Percentiles rank a stretch among this genome's conserved stretches.
These are phyloP conservation scores for Polylopha cassiicola DNA, from an alignment of 2,888 invertebrate species.

Conservation along the genomic window DNA sequence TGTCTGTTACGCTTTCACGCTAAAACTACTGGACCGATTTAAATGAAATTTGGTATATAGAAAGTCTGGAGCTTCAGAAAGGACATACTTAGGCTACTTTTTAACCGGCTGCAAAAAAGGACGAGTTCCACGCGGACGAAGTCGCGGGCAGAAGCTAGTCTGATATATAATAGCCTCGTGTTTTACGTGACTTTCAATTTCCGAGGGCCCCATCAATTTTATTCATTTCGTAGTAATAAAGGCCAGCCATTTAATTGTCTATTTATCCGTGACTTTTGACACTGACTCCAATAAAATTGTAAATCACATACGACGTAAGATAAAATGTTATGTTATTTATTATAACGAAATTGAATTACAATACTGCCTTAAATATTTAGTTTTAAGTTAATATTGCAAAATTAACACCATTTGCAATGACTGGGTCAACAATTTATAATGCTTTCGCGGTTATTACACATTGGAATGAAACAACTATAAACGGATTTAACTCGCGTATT, in stretches of 20 bases:
- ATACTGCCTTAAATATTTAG: constrained; percentile 6
- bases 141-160: constrained; percentile 27
- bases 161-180: too few species aligned
- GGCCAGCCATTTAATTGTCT: constrained; percentile 7
- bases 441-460: too few species aligned
- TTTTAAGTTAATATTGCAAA: constrained; percentile 20
- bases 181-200: too few species aligned
- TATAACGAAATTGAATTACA: constrained; percentile 2
- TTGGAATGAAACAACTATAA: too few species aligned
- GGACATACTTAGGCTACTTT: constrained; percentile 13
- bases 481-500: too few species aligned
- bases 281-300: background rate
- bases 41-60: too few species aligned
- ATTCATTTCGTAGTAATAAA: constrained; percentile 7
- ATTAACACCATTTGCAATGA: constrained; percentile 13
- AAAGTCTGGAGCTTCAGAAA: too few species aligned
- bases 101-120: constrained; percentile 19
- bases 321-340: constrained; percentile 13
- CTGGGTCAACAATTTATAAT: constrained; percentile 20
- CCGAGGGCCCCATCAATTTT: background rate
- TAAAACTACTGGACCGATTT: too few species aligned
- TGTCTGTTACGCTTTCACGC: too few species aligned
- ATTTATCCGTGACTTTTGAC: constrained; percentile 13
- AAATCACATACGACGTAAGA: background rate
- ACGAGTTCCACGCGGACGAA: too few species aligned